Percentiles rank a stretch among this genome's conserved stretches.
Evolutionary conservation across 2,113 vertebrate species (phyloP).

Genomic region (Gracilinanus agilis): DNA sequence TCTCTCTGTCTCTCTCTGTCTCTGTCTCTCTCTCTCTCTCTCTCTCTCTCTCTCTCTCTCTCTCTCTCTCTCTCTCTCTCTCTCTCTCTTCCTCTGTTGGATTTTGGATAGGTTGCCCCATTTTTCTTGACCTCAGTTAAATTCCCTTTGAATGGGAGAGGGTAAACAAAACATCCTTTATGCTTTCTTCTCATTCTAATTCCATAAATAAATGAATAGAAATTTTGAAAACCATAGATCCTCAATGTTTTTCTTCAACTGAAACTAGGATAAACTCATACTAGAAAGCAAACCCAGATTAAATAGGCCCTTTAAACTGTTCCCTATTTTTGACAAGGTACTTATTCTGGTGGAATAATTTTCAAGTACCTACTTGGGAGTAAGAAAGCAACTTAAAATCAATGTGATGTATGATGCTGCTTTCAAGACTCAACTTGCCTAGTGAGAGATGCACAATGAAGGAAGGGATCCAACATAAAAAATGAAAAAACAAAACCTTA

Average conservation of each 20-base stretch:
- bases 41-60: too few relatives aligned
- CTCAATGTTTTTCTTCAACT: not conserved
- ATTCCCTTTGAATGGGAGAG: not conserved
- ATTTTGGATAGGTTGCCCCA: not conserved
- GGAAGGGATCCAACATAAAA: not conserved
- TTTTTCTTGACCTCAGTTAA: not conserved
- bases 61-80: too few relatives aligned
- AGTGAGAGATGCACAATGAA: not conserved
- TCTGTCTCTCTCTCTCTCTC: too few relatives aligned
- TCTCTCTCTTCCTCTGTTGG: not conserved
- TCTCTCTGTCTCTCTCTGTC: not conserved
- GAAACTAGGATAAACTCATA: constrained; percentile 17
- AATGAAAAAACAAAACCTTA: not conserved
- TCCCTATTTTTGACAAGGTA: constrained; percentile 40
- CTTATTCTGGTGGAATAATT: constrained; percentile 30
- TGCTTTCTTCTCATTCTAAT: not conserved
- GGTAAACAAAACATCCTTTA: not conserved
- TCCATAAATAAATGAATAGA: not conserved
- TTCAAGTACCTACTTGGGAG: not conserved
- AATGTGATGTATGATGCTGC: not conserved
- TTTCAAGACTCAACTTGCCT: not conserved
- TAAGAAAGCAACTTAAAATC: not conserved
- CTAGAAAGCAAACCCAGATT: not conserved
- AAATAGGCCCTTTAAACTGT: constrained; percentile 2
- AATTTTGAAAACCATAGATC: not conserved